Evolutionary conservation across 2,888 invertebrate species (phyloP), one percentile per base, ranked within the genome.

Genomic region (Acleris emargana): DNA sequence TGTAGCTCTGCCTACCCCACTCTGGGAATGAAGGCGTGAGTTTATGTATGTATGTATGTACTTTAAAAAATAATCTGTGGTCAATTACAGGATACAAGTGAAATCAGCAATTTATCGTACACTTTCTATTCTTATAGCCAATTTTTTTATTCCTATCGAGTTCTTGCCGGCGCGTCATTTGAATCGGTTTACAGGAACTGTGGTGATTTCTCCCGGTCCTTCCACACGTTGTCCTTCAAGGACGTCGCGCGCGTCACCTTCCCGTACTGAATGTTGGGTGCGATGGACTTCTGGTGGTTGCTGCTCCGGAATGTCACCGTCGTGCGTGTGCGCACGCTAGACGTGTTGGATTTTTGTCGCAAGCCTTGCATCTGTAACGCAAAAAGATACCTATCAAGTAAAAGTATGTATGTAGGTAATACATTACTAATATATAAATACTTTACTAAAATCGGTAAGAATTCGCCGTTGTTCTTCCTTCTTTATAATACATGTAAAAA

Each of bases 311-410:
- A 87, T 0, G 89, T 89, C 0, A 88, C 84, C 0, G 91, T 89
- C 2, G 89, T 90, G 58, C 88, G 86, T 0, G 91, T 90, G 2
- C 87, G 68, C 72, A 83, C 75, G 69, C 91, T 91, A 85, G 89
- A 91, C 82, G 90, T 89, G 87, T 88, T 90, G 82, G 88, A 89
- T 72, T 90, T 91, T 89, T 89, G 90, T 81, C 88, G 90, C 73
- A 91, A 79, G 50, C 90, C 91, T 82, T 90, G 91, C 91, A 91
- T 91, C 91, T 91, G 86, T 28, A 38, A 38, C 74, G 79, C 43
- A 32, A 28, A 2, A 53, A 13, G 5, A 18, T 32, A n/a, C n/a
- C n/a, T n/a, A 13, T 38, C 11, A 38, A 3, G 9, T n/a, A 20
- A 53, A 2, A 13, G 11, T 6, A 32, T 32, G 9, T 2, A 9